phyloP scores from a whole-genome alignment of 2,113 vertebrate species.

The Xenus cinereus region DNA sequence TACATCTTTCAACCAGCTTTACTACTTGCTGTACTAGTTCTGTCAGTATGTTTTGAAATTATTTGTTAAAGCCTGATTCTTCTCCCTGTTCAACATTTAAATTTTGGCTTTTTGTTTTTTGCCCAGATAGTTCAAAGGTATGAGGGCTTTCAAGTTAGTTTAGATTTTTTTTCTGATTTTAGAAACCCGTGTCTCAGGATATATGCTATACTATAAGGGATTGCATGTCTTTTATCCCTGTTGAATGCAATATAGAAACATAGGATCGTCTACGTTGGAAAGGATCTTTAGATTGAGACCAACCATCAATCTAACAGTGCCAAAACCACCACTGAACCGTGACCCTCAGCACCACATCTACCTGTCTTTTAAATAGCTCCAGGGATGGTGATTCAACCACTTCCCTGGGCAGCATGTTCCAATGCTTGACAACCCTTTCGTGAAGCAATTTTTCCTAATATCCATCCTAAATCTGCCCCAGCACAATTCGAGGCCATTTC shows the following conservation, averaged over 20 bases:
- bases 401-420: not conserved
- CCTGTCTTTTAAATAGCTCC: not conserved
- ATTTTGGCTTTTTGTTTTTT: rapidly evolving
- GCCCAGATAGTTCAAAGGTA: not conserved
- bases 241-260: not conserved
- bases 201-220: not conserved
- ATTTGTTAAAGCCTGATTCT: not conserved
- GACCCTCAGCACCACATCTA: not conserved
- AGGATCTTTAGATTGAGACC: not conserved
- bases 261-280: not conserved
- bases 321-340: not conserved
- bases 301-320: not conserved
- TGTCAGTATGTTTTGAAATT: not conserved
- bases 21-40: not conserved
- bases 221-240: not conserved
- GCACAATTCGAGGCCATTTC: not conserved
- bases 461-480: not conserved
- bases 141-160: not conserved
- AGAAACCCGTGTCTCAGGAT: not conserved
- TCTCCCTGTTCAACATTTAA: not conserved
- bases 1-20: not conserved
- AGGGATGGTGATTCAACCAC: not conserved
- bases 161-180: not conserved
- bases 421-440: not conserved
- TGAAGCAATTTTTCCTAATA: not conserved